These are phyloP conservation scores for Saimiri boliviensis DNA, from an alignment of 2,113 vertebrate species.

Conservation along the genomic window DNA sequence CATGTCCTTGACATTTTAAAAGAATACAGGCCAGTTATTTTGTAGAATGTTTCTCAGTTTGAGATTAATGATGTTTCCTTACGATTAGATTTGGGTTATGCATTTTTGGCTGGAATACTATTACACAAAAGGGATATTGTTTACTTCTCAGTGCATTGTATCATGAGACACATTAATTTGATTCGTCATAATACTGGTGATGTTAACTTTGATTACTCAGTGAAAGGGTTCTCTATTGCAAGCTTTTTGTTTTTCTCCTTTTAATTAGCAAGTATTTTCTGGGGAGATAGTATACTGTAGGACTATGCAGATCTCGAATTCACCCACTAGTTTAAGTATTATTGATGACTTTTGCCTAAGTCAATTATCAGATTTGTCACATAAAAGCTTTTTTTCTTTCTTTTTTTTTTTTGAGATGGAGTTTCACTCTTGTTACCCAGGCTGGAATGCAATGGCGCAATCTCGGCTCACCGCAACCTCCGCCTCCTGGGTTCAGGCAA, in stretches of 20 bases:
- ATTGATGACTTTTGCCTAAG: neutral
- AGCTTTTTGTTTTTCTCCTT: neutral
- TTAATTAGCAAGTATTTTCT: neutral
- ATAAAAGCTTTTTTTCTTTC: neutral
- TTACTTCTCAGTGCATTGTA: neutral
- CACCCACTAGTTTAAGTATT: neutral
- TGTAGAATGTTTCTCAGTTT: neutral
- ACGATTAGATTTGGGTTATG: neutral
- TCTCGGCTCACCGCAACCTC: no score
- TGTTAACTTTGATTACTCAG: neutral
- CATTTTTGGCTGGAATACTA: neutral
- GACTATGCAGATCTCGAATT: neutral
- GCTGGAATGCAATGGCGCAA: no score
- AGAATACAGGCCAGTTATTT: neutral
- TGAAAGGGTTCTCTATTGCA: neutral
- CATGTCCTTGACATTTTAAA: neutral
- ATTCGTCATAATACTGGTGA: neutral
- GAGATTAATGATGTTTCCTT: neutral
- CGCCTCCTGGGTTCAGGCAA: no score
- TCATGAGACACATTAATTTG: neutral
- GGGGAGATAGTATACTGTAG: neutral
- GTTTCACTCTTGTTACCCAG: no score
- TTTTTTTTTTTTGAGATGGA: neutral
- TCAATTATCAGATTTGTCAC: neutral
- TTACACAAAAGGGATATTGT: neutral